Base-by-base conservation (phyloP, 2,113 vertebrate genomes). In the Mohoua ochrocephala region DNA sequence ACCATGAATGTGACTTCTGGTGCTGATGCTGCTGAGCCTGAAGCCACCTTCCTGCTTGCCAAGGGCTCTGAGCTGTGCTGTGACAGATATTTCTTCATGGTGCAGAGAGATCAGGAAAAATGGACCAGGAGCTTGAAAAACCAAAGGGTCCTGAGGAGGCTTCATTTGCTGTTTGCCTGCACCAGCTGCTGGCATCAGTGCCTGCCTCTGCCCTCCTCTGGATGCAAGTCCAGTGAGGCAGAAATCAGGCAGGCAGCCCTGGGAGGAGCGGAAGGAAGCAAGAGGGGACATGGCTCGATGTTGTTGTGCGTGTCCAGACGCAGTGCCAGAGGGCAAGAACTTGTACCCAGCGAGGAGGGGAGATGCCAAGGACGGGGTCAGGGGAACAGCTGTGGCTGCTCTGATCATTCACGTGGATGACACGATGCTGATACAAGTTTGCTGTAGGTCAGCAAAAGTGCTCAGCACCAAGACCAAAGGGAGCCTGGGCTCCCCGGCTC, bases 351-450 rank as follows among this genome's bases (percentile, higher is more conserved):
- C 0, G 0, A 33, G 59, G 26, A 88, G 35, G 13, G 71, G 76
- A 92, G 76, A 81, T 84, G 86, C 83, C 94, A 93, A 89, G 91
- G 91, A 92, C 54, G 6, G 30, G 91, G 47, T 89, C 88, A 93
- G 71, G 68, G 81, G 50, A 93, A 27, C 94, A 96, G 83, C 96
- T 93, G 91, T 84, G 95, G 22, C 63, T 86, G 59, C 71, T 88
- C 60, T 86, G 68, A 63, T 54, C 71, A 22, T 54, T 78, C 79
- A 59, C 0, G 4, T 86, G 91, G 79, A 54, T 88, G 75, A 45
- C 45, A 54, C 0, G 20, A 59, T 77, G 75, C 59, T 88, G 42
- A 30, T 31, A 45, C 9, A 27, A 73, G 76, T 74, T 59, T 84
- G 83, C 71, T 74, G 52, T 70, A 54, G 83, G 86, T 93, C 92